Conservation (phyloP, 1,140 invertebrate genomes). For the Micrasema minimum region DNA sequence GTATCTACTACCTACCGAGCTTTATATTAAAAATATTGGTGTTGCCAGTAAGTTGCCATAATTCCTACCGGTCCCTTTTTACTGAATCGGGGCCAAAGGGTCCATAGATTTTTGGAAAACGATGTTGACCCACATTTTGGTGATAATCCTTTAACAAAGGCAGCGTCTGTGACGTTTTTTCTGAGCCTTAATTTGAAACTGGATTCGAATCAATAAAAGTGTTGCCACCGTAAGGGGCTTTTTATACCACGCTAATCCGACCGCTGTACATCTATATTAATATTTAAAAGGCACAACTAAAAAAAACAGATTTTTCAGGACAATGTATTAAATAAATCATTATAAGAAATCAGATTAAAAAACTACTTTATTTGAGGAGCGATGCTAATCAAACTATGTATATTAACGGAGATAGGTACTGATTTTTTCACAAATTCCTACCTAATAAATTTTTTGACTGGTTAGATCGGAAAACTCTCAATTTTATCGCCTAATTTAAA, state of each 20-base stretch:
- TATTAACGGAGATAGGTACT: too few relatives aligned
- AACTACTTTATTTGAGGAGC: not conserved
- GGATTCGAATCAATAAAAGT: conserved; percentile 14
- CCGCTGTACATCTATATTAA: conserved; percentile 24
- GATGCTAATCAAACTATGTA: not conserved
- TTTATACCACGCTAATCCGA: conserved; percentile 19
- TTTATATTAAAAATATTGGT: too few relatives aligned
- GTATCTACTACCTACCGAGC: too few relatives aligned
- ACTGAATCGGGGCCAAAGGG: too few relatives aligned
- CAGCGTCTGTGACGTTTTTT: not conserved
- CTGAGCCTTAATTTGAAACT: conserved; percentile 2
- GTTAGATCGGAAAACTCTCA: too few relatives aligned
- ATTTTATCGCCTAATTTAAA: not conserved
- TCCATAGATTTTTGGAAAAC: not conserved
- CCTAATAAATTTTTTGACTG: too few relatives aligned
- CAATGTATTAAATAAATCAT: too few relatives aligned
- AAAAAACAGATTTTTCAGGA: too few relatives aligned
- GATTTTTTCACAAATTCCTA: too few relatives aligned
- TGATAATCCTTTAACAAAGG: conserved; percentile 3
- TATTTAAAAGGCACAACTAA: not conserved
- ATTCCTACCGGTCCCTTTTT: too few relatives aligned
- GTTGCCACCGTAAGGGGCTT: conserved; percentile 24
- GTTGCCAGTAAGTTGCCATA: too few relatives aligned
- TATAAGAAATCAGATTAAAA: too few relatives aligned
- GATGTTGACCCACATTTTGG: conserved; percentile 21